phyloP scores from a whole-genome alignment of 2,113 vertebrate species.

The Coregonus clupeaformis region DNA sequence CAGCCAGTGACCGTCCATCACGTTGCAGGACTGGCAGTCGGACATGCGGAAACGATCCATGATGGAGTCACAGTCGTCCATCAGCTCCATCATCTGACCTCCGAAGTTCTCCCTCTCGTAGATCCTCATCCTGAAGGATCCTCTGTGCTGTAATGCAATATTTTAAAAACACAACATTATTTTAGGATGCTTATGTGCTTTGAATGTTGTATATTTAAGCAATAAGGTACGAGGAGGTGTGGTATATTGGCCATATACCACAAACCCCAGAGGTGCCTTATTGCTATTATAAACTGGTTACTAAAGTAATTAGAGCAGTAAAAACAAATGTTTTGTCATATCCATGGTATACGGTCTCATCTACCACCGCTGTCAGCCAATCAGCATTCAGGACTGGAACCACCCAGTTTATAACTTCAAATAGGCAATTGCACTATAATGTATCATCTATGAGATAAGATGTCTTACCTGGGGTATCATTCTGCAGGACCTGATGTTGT shows the following conservation, averaged over 20 bases:
- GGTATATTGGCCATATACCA: too few relatives aligned
- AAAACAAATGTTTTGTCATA: too few relatives aligned
- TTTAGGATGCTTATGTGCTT: too few relatives aligned
- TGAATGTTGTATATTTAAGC: neutral
- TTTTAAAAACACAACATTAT: neutral
- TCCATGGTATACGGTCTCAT: too few relatives aligned
- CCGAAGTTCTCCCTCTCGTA: slow-evolving; percentile 72
- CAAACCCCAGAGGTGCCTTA: too few relatives aligned
- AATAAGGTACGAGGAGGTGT: too few relatives aligned
- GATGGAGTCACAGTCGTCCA: slow-evolving; percentile 75
- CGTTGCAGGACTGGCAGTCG: slow-evolving; percentile 72
- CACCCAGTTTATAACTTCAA: too few relatives aligned
- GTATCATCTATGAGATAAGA: neutral
- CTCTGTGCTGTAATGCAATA: slow-evolving; percentile 62
- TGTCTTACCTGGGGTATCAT: slow-evolving; percentile 68
- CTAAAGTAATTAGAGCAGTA: too few relatives aligned
- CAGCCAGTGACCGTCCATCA: slow-evolving; percentile 80
- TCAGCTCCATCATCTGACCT: slow-evolving; percentile 66
- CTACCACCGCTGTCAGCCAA: too few relatives aligned
- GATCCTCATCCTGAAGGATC: slow-evolving; percentile 71
- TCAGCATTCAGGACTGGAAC: too few relatives aligned
- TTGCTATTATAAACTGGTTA: too few relatives aligned
- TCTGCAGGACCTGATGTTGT: slow-evolving; percentile 72
- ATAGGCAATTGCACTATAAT: neutral
- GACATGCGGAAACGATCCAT: slow-evolving; percentile 67